phyloP scores from a whole-genome alignment of 2,113 vertebrate species.

The Sylvietta virens region DNA sequence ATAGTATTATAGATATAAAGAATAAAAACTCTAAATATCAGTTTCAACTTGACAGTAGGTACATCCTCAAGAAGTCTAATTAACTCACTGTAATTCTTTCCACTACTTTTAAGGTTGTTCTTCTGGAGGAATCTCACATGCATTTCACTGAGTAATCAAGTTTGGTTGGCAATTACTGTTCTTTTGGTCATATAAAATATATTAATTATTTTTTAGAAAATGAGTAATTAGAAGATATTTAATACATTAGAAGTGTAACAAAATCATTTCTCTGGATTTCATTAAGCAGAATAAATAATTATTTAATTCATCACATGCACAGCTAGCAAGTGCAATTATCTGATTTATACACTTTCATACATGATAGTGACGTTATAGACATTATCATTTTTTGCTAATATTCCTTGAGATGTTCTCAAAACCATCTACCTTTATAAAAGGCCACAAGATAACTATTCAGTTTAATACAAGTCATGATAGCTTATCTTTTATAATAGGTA shows the following conservation, averaged over 20 bases:
- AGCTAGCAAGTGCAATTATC: background rate
- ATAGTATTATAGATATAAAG: background rate
- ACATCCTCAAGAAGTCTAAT: background rate
- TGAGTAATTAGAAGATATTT: background rate
- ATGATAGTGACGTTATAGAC: background rate
- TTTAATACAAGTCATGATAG: background rate
- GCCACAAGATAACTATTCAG: background rate
- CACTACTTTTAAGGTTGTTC: background rate
- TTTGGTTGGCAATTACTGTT: background rate
- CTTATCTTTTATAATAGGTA: background rate
- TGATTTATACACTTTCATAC: background rate
- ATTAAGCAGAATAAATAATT: background rate
- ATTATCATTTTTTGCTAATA: background rate
- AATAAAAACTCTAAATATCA: background rate
- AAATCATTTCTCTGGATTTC: background rate
- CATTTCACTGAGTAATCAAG: background rate
- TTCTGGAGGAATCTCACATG: background rate
- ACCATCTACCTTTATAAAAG: background rate
- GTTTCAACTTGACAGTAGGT: background rate
- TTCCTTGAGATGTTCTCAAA: background rate
- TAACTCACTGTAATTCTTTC: background rate
- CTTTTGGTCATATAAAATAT: background rate
- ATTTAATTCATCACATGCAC: background rate
- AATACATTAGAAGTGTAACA: too few species aligned
- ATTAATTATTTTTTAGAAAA: background rate